Base-by-base conservation (phyloP, 2,888 invertebrate species). In the Coenonympha glycerion region DNA sequence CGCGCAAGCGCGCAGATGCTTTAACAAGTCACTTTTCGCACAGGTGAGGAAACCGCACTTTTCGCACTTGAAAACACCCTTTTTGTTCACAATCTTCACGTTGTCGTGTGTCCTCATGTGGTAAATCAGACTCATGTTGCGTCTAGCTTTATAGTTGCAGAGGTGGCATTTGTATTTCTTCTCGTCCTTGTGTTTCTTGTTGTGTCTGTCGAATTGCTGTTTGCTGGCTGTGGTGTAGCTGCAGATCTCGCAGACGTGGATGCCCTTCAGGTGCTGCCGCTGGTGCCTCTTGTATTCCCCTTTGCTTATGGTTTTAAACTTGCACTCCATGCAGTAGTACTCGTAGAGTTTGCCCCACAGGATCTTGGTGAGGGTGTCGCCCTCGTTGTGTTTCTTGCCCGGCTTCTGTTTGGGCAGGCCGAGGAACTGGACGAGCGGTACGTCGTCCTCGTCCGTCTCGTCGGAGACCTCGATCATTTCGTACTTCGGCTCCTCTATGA, bases 401-500 rank as follows among this genome's bases (percentile, higher is more conserved):
- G 26, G 1, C 13, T 30, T 44, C 24, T 13, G 2, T 6, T 31
- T 49, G 6, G 40, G 37, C 0, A 47, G 68, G 65, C 69, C 68
- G 1, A 73, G 62, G 0, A 84, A 65, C 26, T 65, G 66, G 0
- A 71, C 70, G 0, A 85, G 53, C 0, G 86, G 86, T 21, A 71
- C 41, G 61, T 86, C 83, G 47, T 86, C 86, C 2, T 85, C 85
- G 59, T 83, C 82, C 0, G 80, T 79, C 2, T 74, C 84, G 56
- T 80, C 80, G 0, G 84, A 77, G 0, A 86, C 81, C 3, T 79
- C 82, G 0, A 86, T 77, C 0, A 74, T 76, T 58, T 86, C 86
- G 2, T 85, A 79, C 46, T 80, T 63, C 0, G 85, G 86, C 1
- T 86, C 86, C 8, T 85, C 63, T 0, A 86, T 49, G 0, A 87